phyloP scores from a whole-genome alignment of 2,888 invertebrate genomes.

The Spodoptera exigua region DNA sequence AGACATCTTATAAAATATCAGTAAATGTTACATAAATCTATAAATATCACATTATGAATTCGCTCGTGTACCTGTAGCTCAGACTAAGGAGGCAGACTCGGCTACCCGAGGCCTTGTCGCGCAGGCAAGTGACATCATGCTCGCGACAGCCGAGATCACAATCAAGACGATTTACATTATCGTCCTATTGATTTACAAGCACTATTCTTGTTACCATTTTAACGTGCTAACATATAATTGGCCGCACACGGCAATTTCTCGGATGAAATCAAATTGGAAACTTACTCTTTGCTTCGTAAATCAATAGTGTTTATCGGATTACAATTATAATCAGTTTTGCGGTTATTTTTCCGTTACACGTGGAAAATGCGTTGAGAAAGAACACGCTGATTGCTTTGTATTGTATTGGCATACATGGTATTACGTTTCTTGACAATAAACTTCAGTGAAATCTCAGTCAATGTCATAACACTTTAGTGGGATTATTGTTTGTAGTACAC shows the following conservation, averaged over 20 bases:
- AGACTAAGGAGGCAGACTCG: conserved; percentile 59
- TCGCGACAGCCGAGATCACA: conserved; percentile 76
- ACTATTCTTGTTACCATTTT: conserved; percentile 71
- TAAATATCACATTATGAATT: conserved; percentile 56
- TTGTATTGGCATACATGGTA: conserved; percentile 23
- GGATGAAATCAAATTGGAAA: conserved; percentile 41
- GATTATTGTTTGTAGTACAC: neutral
- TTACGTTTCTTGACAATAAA: conserved; percentile 32
- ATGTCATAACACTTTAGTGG: conserved; percentile 5
- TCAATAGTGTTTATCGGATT: conserved; percentile 48
- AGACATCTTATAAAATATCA: neutral
- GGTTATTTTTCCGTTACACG: conserved; percentile 46
- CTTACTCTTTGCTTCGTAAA: conserved; percentile 38
- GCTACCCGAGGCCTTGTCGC: conserved; percentile 63
- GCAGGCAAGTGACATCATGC: conserved; percentile 78
- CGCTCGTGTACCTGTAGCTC: conserved; percentile 57
- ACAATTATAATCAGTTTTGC: conserved; percentile 39
- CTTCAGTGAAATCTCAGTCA: conserved; percentile 12
- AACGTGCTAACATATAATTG: conserved; percentile 78
- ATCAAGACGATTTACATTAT: conserved; percentile 85
- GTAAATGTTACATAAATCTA: conserved; percentile 24
- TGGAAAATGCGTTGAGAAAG: conserved; percentile 41
- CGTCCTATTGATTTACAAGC: conserved; percentile 83
- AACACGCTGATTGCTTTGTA: conserved; percentile 38
- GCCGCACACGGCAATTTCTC: conserved; percentile 68